These are phyloP conservation scores for Botia almorhae DNA, from an alignment of 2,797 vertebrate species.

Conservation along the genomic window DNA sequence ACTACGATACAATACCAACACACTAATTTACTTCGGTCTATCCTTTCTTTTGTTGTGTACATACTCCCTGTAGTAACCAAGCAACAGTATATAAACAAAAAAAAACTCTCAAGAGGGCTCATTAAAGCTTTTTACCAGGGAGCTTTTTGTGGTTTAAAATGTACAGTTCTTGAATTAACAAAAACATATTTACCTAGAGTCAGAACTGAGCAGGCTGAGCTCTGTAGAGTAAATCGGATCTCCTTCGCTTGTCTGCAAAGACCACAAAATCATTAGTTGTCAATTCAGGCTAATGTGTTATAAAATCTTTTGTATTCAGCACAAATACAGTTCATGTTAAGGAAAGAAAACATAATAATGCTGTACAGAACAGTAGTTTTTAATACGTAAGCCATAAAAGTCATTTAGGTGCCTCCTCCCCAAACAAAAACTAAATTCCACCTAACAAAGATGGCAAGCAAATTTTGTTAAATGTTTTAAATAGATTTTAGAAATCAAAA, in stretches of 20 bases:
- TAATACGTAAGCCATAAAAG: too few relatives aligned
- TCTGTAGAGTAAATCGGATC: conserved; percentile 73
- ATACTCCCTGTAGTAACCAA: conserved; percentile 44
- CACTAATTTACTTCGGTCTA: background rate
- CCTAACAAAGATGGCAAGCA: too few relatives aligned
- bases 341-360: too few relatives aligned
- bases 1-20: background rate
- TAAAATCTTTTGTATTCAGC: too few relatives aligned
- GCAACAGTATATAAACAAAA: conserved; percentile 48
- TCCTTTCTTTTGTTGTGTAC: conserved; percentile 4
- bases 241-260: conserved; percentile 80
- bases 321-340: too few relatives aligned
- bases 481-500: too few relatives aligned
- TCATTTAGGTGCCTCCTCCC: too few relatives aligned
- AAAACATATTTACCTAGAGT: conserved; percentile 68
- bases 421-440: too few relatives aligned
- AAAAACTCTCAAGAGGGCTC: conserved; percentile 46
- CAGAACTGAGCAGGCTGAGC: conserved; percentile 61
- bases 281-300: too few relatives aligned
- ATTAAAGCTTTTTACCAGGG: conserved; percentile 35
- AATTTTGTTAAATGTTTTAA: too few relatives aligned
- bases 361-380: too few relatives aligned
- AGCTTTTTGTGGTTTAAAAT: background rate
- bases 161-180: background rate
- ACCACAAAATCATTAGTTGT: background rate